Percentiles rank a stretch among this genome's conserved stretches.
These are phyloP conservation scores for Cheirogaleus medius DNA, from an alignment of 2,113 vertebrate genomes.

Conservation along the genomic window DNA sequence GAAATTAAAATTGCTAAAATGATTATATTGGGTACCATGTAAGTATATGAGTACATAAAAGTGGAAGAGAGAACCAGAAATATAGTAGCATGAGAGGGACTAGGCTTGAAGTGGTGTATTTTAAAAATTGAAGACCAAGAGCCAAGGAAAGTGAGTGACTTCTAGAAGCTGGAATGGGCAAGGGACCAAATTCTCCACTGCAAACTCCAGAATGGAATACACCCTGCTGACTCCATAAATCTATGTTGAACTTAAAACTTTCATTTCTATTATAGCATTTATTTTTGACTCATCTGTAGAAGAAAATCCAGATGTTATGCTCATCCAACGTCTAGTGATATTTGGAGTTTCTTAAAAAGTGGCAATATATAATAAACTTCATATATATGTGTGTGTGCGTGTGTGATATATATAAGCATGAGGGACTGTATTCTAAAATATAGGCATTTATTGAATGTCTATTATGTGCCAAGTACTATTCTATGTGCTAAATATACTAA, in stretches of 20 bases:
- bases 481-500: no score
- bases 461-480: no score
- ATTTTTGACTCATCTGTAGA: no score
- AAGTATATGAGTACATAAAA: background rate
- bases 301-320: no score
- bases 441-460: no score
- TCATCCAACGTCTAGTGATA: no score
- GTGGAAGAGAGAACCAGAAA: background rate
- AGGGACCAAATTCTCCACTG: background rate
- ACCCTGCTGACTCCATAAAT: background rate
- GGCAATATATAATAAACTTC: no score
- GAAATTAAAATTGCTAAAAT: background rate
- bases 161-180: background rate
- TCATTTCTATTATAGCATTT: no score
- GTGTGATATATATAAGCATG: no score
- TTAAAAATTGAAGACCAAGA: background rate
- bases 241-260: background rate
- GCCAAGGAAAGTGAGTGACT: background rate
- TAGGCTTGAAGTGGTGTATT: background rate
- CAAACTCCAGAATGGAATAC: background rate
- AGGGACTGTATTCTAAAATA: no score
- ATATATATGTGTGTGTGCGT: no score
- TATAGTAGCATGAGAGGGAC: background rate
- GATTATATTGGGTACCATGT: background rate
- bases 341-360: no score